Evolutionary conservation across 2,113 vertebrate species (phyloP), one percentile per base, ranked within the genome.

Genomic region (Microcebus murinus): DNA sequence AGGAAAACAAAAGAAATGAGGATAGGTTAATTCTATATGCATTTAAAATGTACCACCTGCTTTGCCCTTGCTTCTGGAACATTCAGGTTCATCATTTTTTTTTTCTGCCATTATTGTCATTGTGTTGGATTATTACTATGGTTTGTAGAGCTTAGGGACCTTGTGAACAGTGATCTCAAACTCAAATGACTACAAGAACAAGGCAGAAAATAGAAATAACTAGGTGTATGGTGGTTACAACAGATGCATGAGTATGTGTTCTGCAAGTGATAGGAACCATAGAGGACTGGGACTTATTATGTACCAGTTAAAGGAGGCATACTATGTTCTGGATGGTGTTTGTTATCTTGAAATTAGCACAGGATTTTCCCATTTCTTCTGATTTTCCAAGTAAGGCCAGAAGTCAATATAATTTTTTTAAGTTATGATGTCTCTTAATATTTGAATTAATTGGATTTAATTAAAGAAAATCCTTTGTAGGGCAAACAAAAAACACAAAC

Each of bases 1-100:
- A 67, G 84, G 48, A 87, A 76, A 92, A 91, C 71, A 83, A 83
- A 82, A 95, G 74, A 83, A 96, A 95, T 93, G 71, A 95, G 86
- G 65, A 45, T 76, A 79, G 65, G 36, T 97, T 92, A 77, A 92
- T 91, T 95, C 91, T 84, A 67, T 73, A 90, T 18, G 18, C 84
- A 77, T 84, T 68, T 92, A 92, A 89, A 95, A 91, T 95, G 87
- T 13, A 45, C 39, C 86, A 87, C 25, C 63, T 67, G 17, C 70
- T 87, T 95, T 94, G 82, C 42, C 87, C 81, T 96, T 95, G 95
- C 3, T 95, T 87, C 79, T 81, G 82, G 79, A 74, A 79, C 25
- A 29, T 29, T 89, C 29, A n/a, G 70, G 45, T 82, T 89, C 31
- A 36, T 86, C 42, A 34, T 76, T 61, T 48, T 74, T 48, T 48